Evolutionary conservation across 2,797 vertebrate species (phyloP).

Genomic region (Callimico goeldii): DNA sequence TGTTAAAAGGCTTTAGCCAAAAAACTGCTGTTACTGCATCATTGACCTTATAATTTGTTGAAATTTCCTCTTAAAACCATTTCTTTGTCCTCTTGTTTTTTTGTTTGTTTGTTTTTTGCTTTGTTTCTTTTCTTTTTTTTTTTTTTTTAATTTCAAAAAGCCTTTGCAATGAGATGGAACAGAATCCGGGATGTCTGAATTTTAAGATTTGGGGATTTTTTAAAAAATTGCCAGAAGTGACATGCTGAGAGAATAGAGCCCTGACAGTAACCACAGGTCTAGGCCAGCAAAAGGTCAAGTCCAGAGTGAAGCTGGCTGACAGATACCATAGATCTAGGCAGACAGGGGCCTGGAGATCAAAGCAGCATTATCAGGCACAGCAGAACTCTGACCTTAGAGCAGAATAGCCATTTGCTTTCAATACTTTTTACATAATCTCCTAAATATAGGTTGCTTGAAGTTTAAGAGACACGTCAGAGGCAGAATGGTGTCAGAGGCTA

Average conservation of each 20-base stretch:
- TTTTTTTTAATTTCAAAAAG: slow-evolving; percentile 6
- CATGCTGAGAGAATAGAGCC: background rate
- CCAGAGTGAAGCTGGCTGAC: background rate
- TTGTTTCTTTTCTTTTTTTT: background rate
- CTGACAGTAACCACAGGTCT: background rate
- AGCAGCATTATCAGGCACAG: background rate
- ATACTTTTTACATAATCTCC: background rate
- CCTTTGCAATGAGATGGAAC: background rate
- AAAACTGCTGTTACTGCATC: background rate
- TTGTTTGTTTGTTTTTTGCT: background rate
- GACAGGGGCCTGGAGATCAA: background rate
- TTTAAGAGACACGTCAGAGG: background rate
- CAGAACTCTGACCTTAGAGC: background rate
- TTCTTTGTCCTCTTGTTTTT: background rate
- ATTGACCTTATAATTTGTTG: background rate
- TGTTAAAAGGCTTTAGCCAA: background rate
- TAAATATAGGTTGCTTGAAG: background rate
- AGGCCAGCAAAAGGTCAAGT: slow-evolving; percentile 12
- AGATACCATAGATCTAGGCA: background rate
- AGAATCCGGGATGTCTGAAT: background rate
- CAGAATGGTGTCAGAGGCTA: background rate
- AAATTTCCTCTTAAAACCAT: slow-evolving; percentile 29
- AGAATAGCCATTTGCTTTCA: background rate
- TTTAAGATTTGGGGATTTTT: background rate
- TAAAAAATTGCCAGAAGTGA: background rate